These are phyloP conservation scores for Tachyglossus aculeatus DNA, from an alignment of 2,797 vertebrate genomes.

Conservation along the genomic window DNA sequence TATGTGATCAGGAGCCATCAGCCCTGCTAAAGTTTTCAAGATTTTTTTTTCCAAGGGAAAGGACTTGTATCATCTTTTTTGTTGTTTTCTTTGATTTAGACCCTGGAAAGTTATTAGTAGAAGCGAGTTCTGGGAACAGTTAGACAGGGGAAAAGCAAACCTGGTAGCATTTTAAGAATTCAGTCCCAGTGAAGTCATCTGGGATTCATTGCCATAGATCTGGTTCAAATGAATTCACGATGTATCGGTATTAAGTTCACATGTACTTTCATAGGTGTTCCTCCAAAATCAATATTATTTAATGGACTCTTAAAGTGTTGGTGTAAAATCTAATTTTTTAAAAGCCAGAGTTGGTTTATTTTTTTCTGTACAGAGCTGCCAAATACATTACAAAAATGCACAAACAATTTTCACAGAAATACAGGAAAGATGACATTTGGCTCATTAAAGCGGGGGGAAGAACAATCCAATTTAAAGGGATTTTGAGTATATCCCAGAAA, in stretches of 20 bases:
- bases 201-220: slow-evolving; percentile 58
- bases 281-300: slow-evolving; percentile 60
- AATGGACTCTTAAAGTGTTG: slow-evolving; percentile 60
- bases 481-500: not conserved
- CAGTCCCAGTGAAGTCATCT: slow-evolving; percentile 55
- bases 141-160: slow-evolving; percentile 47
- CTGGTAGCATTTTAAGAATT: slow-evolving; percentile 64
- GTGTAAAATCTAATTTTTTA: slow-evolving; percentile 51
- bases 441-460: too few species aligned
- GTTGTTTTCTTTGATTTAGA: slow-evolving; percentile 19
- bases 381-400: slow-evolving; percentile 12
- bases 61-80: not conserved
- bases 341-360: slow-evolving; percentile 23
- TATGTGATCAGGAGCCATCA: not conserved
- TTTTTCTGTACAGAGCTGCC: slow-evolving; percentile 28
- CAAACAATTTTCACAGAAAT: too few species aligned
- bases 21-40: not conserved
- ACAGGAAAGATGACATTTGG: too few species aligned
- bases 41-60: not conserved
- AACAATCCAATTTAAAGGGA: not conserved
- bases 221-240: slow-evolving; percentile 58
- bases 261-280: slow-evolving; percentile 57
- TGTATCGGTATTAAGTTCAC: slow-evolving; percentile 55
- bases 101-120: slow-evolving; percentile 2
- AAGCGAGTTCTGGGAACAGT: slow-evolving; percentile 51